A percentile compares a stretch with the other conserved stretches of the same genome.
Evolutionary conservation across 2,113 vertebrate species (phyloP).

Genomic region (Harpagus bidentatus): DNA sequence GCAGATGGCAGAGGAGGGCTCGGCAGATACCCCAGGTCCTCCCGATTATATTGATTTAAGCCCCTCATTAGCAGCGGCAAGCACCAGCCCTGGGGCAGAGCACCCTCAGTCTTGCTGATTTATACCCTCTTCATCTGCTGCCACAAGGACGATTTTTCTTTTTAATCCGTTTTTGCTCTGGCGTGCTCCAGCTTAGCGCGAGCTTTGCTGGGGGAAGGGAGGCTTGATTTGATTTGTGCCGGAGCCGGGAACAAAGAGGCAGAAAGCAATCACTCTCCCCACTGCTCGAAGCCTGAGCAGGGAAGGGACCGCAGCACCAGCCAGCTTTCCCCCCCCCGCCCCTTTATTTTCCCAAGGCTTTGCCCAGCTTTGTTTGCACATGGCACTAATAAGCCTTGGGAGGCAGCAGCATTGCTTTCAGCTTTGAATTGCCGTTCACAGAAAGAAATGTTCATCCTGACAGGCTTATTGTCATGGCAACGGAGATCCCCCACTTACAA

Average conservation of each 20-base stretch:
- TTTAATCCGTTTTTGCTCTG: conserved; percentile 1
- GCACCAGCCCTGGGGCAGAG: not conserved
- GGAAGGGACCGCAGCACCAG: not conserved
- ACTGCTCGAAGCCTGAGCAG: not conserved
- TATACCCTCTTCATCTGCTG: not conserved
- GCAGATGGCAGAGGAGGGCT: not conserved
- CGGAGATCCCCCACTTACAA: not conserved
- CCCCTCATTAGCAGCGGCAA: not conserved
- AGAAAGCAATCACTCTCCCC: not conserved
- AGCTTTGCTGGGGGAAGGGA: conserved; percentile 41
- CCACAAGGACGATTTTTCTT: not conserved
- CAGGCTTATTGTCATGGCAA: conserved; percentile 51
- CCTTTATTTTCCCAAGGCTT: not conserved
- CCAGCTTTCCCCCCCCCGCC: not conserved
- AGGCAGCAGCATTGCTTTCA: not conserved
- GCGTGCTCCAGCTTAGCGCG: not conserved
- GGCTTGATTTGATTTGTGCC: not conserved
- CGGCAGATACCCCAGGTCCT: accelerated
- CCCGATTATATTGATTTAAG: accelerated
- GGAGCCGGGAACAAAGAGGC: not conserved
- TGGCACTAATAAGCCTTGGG: not conserved
- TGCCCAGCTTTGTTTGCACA: not conserved
- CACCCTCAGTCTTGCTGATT: not conserved
- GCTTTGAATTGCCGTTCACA: not conserved
- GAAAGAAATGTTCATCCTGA: conserved; percentile 2